These are phyloP conservation scores for Potamilus streckersoni DNA, from an alignment of 1,140 invertebrate genomes.

Conservation along the genomic window DNA sequence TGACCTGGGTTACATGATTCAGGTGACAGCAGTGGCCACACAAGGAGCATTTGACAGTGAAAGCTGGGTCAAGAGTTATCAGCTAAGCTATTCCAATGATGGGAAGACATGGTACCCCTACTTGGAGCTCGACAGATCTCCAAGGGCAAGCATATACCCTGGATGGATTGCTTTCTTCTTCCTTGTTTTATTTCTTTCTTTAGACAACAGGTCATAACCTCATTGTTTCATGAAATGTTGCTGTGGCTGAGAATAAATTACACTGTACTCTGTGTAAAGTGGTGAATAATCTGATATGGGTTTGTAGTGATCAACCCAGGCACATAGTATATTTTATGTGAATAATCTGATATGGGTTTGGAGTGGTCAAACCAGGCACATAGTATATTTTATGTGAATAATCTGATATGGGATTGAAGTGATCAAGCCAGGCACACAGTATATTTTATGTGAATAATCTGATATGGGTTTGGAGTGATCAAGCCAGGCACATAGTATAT, in stretches of 20 bases:
- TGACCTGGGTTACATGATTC: conserved; percentile 67
- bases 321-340: too few relatives aligned
- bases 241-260: background rate
- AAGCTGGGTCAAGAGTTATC: conserved; percentile 68
- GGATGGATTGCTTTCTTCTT: background rate
- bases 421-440: too few relatives aligned
- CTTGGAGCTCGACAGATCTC: conserved; percentile 21
- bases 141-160: conserved; percentile 17
- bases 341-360: too few relatives aligned
- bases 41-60: conserved; percentile 67
- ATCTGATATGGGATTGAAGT: too few relatives aligned
- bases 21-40: conserved; percentile 68
- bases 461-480: too few relatives aligned
- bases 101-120: conserved; percentile 61
- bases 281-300: background rate
- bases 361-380: too few relatives aligned
- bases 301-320: too few relatives aligned
- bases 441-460: too few relatives aligned
- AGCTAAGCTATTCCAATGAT: conserved; percentile 67
- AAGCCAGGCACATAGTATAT: too few relatives aligned
- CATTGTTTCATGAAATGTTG: background rate
- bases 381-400: too few relatives aligned
- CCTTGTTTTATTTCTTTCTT: background rate
- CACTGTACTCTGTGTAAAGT: background rate
- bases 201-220: background rate